These are phyloP conservation scores for Gastrophysa polygoni DNA, from an alignment of 2,888 invertebrate genomes.

Conservation along the genomic window DNA sequence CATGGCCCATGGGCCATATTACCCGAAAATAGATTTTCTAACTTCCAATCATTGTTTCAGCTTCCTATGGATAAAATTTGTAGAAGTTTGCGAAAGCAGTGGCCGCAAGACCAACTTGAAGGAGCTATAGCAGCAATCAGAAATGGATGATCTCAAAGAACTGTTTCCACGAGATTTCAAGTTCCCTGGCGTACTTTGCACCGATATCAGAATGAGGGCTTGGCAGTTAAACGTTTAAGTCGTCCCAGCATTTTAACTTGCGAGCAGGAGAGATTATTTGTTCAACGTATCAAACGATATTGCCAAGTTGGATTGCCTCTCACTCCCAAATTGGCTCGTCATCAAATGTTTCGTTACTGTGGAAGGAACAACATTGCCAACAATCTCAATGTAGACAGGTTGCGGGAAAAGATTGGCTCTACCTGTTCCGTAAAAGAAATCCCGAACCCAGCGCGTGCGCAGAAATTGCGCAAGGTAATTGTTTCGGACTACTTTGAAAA, in stretches of 20 bases:
- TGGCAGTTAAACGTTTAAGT: conserved; percentile 3
- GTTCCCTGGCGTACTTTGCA: neutral
- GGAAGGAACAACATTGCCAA: neutral
- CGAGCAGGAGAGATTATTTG: neutral
- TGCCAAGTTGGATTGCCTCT: conserved; percentile 2
- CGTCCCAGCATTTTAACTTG: neutral
- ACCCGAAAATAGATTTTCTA: neutral
- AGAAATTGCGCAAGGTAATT: conserved; percentile 36
- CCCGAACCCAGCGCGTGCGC: conserved; percentile 39
- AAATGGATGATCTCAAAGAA: neutral
- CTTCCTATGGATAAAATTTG: neutral
- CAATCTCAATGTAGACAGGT: neutral
- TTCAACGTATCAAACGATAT: neutral
- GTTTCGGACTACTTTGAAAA: conserved; percentile 42
- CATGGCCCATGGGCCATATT: neutral
- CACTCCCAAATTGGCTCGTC: neutral
- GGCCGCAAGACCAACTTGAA: neutral
- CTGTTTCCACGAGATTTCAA: neutral
- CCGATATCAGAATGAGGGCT: neutral
- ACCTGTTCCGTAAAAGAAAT: neutral
- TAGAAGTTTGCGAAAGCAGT: neutral
- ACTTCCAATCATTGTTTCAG: neutral
- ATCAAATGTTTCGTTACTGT: neutral
- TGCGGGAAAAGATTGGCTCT: conserved; percentile 1
- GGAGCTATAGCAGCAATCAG: neutral